Base-by-base conservation (phyloP, 2,113 vertebrate species). In the Gopherus evgoodei region DNA sequence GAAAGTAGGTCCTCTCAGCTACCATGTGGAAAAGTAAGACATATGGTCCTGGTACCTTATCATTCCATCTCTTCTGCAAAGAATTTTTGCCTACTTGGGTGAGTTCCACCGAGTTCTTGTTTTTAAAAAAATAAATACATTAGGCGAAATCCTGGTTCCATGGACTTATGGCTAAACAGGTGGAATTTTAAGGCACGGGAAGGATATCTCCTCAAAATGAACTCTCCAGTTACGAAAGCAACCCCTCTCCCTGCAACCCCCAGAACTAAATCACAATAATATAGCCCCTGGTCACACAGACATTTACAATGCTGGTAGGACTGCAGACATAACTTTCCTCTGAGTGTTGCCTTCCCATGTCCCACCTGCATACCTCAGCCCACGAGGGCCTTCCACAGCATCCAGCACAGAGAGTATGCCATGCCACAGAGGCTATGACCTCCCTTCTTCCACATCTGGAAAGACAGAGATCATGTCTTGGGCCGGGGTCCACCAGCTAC, bases 1-100 rank as follows among this genome's bases (percentile, higher is more conserved):
- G 31, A 49, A 91, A 88, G 52, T n/a, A 94, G n/a, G 44, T 80
- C 50, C 56, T 38, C 35, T 72, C 24, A 21, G 56, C 57, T 85
- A 57, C 83, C 81, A 27, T 10, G 50, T 29, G 42, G 79, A 56
- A 42, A 83, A 50, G 44, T 69, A 38, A 85, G 11, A 65, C 38
- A 42, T 49, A 38, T 31, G 35, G 22, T 27, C 65, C 49, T 17
- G 72, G 65, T 59, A 38, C 8, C 11, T 49, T 52, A 75, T 69
- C 49, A 42, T 75, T 42, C 24, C 47, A 72, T 72, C 49, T 52
- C 27, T 47, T 27, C 47, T 29, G 25, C 16, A 80, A 80, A 50
- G 29, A 47, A 25, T 78, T 78, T 47, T 25, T 78, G 24, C 22
- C 22, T 44, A 14, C 24, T 24, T 44, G 38, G 24, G 5, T 13